Evolutionary conservation across 2,888 invertebrate genomes (phyloP), one percentile per base, ranked within the genome.

Genomic region (Eutolmus rufibarbis): DNA sequence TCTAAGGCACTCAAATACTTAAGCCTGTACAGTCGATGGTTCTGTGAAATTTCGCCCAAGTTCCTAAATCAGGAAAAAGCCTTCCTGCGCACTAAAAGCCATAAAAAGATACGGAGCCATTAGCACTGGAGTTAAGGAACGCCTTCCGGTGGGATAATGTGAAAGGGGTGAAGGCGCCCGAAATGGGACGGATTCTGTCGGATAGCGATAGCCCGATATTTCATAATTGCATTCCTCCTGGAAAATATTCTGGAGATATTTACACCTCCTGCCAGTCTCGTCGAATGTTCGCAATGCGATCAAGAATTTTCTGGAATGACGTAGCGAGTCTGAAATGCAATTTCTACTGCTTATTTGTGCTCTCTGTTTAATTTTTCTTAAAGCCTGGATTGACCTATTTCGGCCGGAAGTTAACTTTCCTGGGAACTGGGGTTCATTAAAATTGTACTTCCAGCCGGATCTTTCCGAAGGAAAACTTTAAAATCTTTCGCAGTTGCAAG

Each of bases 201-300:
- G 37, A 78, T 78, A 40, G 23, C 40, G 37, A 78, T 78, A 40
- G 23, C 40, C 19, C 37, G 23, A 78, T 78, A 78, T 78, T 78
- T 78, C 78, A 78, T 78, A 43, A 78, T 78, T 78, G 78, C 78
- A 78, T 78, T 78, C 78, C 78, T 78, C 78, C 78, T 40, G 78
- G 43, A 43, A 78, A 78, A 40, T 78, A 43, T 78, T 78, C 78
- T 78, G 78, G 14, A 78, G 43, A 43, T 78, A 78, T 78, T 78
- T 78, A 40, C 78, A 43, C 78, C 78, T 37, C 37, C 43, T 9
- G 7, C 78, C 78, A 19, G 40, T n/a, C 43, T 23, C 43, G 40
- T 46, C 78, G 78, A 78, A 78, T 78, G 78, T 78, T 78, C 43
- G 37, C 78, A 43, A 43, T 78, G 37, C 78, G 78, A 78, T 78